Evolutionary conservation across 2,888 invertebrate species (phyloP).

Genomic region (Melieria picta): DNA sequence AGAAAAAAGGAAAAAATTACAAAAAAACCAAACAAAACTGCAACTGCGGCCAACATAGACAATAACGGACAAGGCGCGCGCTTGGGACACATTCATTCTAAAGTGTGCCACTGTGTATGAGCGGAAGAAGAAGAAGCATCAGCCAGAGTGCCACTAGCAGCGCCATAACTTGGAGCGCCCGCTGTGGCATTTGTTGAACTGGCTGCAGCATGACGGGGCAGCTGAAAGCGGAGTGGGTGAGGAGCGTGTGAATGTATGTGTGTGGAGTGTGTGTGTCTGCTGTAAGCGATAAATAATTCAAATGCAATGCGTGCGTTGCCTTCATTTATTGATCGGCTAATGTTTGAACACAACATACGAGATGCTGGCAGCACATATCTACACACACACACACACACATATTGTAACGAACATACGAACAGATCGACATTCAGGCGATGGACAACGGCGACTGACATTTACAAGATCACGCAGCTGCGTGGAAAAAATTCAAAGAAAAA

Average conservation of each 20-base stretch:
- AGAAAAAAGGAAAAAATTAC: conserved; percentile 1
- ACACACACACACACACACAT: neutral
- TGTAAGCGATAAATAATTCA: neutral
- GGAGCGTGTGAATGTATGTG: neutral
- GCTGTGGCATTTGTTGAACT: neutral
- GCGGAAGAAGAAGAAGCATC: too few species aligned
- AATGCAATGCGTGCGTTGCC: neutral
- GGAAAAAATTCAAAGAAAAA: too few species aligned
- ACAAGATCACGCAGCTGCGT: conserved; percentile 1
- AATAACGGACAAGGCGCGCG: conserved; percentile 21
- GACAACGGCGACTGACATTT: conserved; percentile 11
- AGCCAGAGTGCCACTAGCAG: neutral
- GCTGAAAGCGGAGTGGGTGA: too few species aligned
- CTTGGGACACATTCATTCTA: neutral
- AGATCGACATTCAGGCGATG: neutral
- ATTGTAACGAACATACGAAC: too few species aligned
- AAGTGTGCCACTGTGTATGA: too few species aligned
- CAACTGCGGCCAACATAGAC: conserved; percentile 13
- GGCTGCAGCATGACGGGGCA: neutral
- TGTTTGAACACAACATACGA: neutral
- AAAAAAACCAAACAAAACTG: neutral
- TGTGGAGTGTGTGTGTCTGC: neutral
- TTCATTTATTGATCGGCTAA: conserved; percentile 11
- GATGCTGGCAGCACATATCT: too few species aligned
- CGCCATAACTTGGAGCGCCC: neutral